phyloP scores from a whole-genome alignment of 2,113 vertebrate species.

The Nyctereutes procyonoides region DNA sequence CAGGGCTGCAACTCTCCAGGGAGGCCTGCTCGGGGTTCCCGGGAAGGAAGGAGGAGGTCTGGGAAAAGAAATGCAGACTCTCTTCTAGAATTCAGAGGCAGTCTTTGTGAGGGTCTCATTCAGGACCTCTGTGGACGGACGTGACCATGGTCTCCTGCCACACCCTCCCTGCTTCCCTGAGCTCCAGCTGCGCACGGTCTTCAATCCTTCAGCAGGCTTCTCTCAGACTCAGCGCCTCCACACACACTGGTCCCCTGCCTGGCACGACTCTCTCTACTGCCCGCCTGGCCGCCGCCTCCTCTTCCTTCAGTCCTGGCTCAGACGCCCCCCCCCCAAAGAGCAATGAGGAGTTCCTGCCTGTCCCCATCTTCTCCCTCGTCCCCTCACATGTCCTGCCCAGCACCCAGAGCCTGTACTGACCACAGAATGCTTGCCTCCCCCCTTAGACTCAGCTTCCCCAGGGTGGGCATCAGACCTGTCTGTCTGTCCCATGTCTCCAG shows the following conservation, averaged over 20 bases:
- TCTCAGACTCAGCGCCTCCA: not conserved
- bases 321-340: rapidly evolving
- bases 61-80: not conserved
- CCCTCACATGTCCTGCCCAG: rapidly evolving
- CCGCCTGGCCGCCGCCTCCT: not conserved
- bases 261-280: not conserved
- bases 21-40: not conserved
- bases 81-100: not conserved
- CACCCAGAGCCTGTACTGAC: rapidly evolving
- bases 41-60: not conserved
- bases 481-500: not conserved
- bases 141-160: rapidly evolving
- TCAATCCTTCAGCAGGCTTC: no score
- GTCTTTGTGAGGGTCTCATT: not conserved
- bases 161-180: rapidly evolving
- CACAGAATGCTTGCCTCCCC: rapidly evolving
- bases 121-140: rapidly evolving
- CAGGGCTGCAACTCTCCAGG: not conserved
- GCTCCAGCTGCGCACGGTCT: not conserved
- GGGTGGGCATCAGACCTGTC: not conserved
- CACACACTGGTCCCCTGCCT: rapidly evolving
- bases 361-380: rapidly evolving
- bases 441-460: rapidly evolving
- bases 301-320: not conserved
- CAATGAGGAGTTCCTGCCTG: not conserved